Evolutionary conservation across 2,888 invertebrate genomes (phyloP).

Genomic region (Andrena hattorfiana): DNA sequence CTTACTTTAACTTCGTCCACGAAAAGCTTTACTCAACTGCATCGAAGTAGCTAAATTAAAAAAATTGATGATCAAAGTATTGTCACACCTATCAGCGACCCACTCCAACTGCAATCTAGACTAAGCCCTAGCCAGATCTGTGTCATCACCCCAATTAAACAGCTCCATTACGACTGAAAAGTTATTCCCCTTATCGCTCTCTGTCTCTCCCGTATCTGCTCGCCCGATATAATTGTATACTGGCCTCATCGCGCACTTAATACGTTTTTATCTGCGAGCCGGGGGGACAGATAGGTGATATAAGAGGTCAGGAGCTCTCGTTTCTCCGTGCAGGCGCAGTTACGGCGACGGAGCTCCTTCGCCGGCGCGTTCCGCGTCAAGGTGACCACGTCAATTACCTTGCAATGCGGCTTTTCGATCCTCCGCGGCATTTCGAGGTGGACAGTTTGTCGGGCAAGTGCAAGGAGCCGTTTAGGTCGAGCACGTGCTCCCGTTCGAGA

Average conservation of each 20-base stretch:
- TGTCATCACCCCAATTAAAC: too few species aligned
- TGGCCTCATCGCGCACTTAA: background rate
- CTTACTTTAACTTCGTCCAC: too few species aligned
- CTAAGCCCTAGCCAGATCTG: too few species aligned
- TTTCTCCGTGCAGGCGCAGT: background rate
- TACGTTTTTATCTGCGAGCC: conserved; percentile 3
- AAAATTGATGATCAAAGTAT: too few species aligned
- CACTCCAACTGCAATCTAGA: too few species aligned
- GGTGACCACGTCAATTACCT: background rate
- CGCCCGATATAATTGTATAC: conserved; percentile 1
- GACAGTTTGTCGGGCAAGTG: background rate
- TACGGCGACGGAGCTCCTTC: conserved; percentile 12
- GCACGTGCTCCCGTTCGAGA: background rate
- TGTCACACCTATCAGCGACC: too few species aligned
- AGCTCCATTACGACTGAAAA: too few species aligned
- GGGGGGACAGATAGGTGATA: conserved; percentile 1
- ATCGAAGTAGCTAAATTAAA: too few species aligned
- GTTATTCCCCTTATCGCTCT: background rate
- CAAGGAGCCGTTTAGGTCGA: background rate
- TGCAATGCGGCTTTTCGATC: conserved; percentile 4
- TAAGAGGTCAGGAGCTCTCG: conserved; percentile 26
- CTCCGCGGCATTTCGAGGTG: background rate
- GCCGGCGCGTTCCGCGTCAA: conserved; percentile 13
- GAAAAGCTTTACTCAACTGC: too few species aligned
- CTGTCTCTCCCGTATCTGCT: background rate